Percentiles rank a stretch among this genome's conserved stretches.
Evolutionary conservation across 2,888 invertebrate genomes (phyloP).

Genomic region (Chorisops tibialis): DNA sequence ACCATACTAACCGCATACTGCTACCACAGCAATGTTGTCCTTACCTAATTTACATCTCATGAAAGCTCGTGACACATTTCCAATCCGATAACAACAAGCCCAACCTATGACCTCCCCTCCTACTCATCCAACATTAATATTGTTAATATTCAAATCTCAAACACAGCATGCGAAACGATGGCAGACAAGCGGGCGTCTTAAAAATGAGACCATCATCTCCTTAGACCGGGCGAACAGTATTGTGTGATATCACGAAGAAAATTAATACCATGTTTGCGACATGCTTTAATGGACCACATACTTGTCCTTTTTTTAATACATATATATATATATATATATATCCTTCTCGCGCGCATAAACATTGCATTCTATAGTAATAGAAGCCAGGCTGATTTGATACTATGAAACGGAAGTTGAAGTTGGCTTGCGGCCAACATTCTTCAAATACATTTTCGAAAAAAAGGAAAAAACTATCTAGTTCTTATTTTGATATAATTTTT

Average conservation of each 20-base stretch:
- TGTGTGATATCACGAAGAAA: constrained; percentile 17
- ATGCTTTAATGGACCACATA: constrained; percentile 6
- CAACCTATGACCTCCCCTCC: too few species aligned
- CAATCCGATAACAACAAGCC: too few species aligned
- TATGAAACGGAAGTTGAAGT: constrained; percentile 9
- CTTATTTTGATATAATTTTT: too few species aligned
- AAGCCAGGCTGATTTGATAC: background rate
- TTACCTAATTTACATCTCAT: too few species aligned
- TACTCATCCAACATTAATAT: too few species aligned
- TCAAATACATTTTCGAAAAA: background rate
- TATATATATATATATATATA: too few species aligned
- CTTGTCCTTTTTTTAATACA: background rate
- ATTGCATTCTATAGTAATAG: too few species aligned
- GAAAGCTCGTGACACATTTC: too few species aligned
- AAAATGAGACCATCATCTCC: background rate
- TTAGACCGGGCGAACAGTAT: background rate
- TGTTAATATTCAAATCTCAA: background rate
- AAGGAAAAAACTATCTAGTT: background rate
- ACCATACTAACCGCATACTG: too few species aligned
- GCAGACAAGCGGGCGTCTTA: constrained; percentile 14
- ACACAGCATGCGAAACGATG: constrained; percentile 1
- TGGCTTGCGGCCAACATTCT: constrained; percentile 6
- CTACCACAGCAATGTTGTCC: too few species aligned
- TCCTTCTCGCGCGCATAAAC: too few species aligned
- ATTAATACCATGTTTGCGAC: constrained; percentile 13